These are phyloP conservation scores for Melanargia galathea DNA, from an alignment of 2,888 invertebrate species.

Conservation along the genomic window DNA sequence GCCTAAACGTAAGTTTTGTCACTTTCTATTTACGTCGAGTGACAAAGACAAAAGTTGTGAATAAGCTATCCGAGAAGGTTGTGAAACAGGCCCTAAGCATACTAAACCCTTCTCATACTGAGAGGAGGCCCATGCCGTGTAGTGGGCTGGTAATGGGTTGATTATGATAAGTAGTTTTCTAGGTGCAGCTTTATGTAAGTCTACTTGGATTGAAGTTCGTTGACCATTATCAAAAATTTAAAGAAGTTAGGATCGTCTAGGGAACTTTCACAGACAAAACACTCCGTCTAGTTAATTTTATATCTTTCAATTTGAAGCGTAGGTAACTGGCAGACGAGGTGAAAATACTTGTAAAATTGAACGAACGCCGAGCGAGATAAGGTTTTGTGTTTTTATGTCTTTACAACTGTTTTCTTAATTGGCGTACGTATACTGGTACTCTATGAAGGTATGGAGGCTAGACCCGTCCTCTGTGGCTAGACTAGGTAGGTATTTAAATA, in stretches of 20 bases:
- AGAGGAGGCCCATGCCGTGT: too few species aligned
- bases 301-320: constrained; percentile 10
- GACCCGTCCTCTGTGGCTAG: too few species aligned
- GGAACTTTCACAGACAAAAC: constrained; percentile 8
- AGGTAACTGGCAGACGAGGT: background rate
- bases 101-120: too few species aligned
- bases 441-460: too few species aligned
- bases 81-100: too few species aligned
- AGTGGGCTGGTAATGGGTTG: too few species aligned
- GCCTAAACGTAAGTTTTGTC: too few species aligned
- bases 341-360: constrained; percentile 12
- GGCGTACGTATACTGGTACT: background rate
- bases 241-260: background rate
- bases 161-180: too few species aligned
- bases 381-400: background rate
- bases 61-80: too few species aligned
- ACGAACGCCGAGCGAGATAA: constrained; percentile 8
- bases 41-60: too few species aligned
- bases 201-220: background rate
- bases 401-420: constrained; percentile 7
- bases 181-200: background rate
- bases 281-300: constrained; percentile 18
- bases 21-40: too few species aligned
- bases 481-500: too few species aligned
- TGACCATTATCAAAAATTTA: constrained; percentile 2